Percentiles rank a stretch among this genome's conserved stretches.
phyloP scores from a whole-genome alignment of 2,797 vertebrate species.

The Sebastes trivittatus region DNA sequence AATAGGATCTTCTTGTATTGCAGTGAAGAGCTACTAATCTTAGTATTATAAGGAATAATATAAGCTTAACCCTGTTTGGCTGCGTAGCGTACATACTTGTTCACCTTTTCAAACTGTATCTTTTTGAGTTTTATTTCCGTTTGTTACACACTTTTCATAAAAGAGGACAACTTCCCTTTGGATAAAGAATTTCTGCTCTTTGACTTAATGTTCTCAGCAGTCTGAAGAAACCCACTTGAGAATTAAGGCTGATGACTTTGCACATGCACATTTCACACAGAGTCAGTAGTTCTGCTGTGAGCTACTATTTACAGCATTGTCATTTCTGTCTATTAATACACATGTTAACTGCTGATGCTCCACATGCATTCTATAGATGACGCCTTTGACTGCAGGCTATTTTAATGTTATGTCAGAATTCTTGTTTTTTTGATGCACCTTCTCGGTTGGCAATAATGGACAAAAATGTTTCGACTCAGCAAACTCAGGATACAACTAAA shows the following conservation, averaged over 20 bases:
- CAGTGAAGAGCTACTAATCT: background rate
- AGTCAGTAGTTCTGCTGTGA: background rate
- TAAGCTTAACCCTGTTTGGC: background rate
- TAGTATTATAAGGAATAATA: too few species aligned
- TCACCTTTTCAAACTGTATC: background rate
- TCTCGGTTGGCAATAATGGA: background rate
- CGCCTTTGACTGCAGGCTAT: background rate
- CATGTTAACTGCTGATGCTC: background rate
- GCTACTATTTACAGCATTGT: background rate
- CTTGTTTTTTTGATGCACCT: background rate
- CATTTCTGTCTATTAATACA: background rate
- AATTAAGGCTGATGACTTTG: background rate
- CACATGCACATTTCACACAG: background rate
- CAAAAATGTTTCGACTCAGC: background rate
- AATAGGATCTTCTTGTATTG: background rate
- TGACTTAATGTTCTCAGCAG: background rate
- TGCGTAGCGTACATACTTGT: background rate
- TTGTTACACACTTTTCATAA: too few species aligned
- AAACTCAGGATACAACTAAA: background rate
- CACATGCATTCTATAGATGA: background rate
- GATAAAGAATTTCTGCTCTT: background rate
- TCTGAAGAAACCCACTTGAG: background rate
- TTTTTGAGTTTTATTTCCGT: background rate
- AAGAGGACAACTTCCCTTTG: too few species aligned
- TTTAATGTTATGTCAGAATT: background rate